These are phyloP conservation scores for Chalcosyrphus nemorum DNA, from an alignment of 2,888 invertebrate genomes.

Conservation along the genomic window DNA sequence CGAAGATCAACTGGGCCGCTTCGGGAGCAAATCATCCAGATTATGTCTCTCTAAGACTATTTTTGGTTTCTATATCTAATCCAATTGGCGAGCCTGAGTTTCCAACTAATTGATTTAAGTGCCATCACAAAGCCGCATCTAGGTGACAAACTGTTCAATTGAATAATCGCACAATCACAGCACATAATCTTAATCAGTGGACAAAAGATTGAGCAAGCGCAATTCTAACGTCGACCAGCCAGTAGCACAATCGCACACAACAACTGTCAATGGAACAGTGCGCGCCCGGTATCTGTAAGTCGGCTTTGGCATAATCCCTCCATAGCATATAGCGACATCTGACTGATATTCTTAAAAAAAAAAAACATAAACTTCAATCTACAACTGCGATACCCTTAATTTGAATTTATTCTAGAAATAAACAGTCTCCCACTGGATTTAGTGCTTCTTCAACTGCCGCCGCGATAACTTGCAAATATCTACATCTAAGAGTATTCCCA, in stretches of 20 bases:
- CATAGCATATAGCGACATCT: conserved; percentile 1
- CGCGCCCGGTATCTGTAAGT: conserved; percentile 19
- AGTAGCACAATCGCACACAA: not conserved
- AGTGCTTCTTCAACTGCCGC: conserved; percentile 56
- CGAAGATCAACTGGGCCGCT: conserved; percentile 39
- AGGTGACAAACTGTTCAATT: conserved; percentile 66
- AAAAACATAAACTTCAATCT: conserved; percentile 22
- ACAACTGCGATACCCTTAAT: conserved; percentile 44
- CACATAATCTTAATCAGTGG: conserved; percentile 55
- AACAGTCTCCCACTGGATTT: conserved; percentile 45
- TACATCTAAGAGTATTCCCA: not conserved
- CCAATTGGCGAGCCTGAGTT: conserved; percentile 44
- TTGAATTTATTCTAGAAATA: conserved; percentile 54
- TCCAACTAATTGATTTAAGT: conserved; percentile 51
- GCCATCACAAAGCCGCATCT: conserved; percentile 52
- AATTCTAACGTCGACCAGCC: conserved; percentile 10
- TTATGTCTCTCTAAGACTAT: conserved; percentile 17
- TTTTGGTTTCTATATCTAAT: conserved; percentile 28
- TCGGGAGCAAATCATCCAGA: conserved; percentile 20
- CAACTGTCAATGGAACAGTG: conserved; percentile 8
- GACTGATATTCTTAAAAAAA: conserved; percentile 10
- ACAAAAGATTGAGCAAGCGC: conserved; percentile 46
- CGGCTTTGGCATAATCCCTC: not conserved
- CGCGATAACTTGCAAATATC: conserved; percentile 55
- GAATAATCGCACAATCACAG: conserved; percentile 61